Evolutionary conservation across 2,113 vertebrate species (phyloP), one percentile per base, ranked within the genome.

Genomic region (Archilochus colubris): DNA sequence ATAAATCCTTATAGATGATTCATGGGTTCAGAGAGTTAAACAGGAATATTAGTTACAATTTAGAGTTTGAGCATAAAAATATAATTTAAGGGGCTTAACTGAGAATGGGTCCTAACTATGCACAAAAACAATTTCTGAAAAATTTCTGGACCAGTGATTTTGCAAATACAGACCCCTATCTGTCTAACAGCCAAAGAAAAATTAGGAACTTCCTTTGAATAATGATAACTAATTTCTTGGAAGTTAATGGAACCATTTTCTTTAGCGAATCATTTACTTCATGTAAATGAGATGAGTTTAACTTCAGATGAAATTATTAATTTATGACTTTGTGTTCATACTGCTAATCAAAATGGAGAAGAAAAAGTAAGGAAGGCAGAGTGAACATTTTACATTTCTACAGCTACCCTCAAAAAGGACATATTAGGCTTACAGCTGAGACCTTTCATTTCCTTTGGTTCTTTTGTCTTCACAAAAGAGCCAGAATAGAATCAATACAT

Each of bases 281-380:
- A 31, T 30, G 40, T 21, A 27, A 76, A 48, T 43, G 36, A 73
- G 23, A 74, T 46, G 38, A 46, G 63, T 12, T 69, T 44, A 74
- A 55, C 51, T 82, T 80, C 73, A 58, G 31, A 59, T 30, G 20
- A 59, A 70, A 36, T 51, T 33, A 40, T 23, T 43, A 38, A 73
- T 66, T 54, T 80, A 72, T 17, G 69, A 30, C 54, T 76, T 33
- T 82, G 27, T 24, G 33, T 70, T 66, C 77, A 88, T 63, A 67
- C 6, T 91, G 21, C 31, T 55, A 86, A 68, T 72, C 77, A 89
- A 63, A 94, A 90, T 31, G 70, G 87, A 96, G 89, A 95, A 54
- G 53, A 88, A 97, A 91, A 66, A n/a, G 73, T 50, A 50, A 75
- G 86, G 69, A 89, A 90, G 50, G 68, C 15, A 83, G 89, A 93